Evolutionary conservation across 2,888 invertebrate species (phyloP).

Genomic region (Eubasilissa splendida): DNA sequence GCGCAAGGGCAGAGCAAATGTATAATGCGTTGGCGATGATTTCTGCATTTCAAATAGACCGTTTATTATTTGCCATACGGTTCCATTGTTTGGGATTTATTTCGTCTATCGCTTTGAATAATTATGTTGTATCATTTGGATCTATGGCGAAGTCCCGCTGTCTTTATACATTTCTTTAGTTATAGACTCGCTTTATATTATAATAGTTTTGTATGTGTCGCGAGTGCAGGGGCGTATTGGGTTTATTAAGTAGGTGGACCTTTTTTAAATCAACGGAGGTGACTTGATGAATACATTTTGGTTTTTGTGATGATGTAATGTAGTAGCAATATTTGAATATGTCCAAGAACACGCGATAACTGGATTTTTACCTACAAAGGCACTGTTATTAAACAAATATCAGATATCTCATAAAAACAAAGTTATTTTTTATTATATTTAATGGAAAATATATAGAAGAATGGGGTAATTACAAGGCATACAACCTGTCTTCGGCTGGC

Average conservation of each 20-base stretch:
- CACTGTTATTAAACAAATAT: no score
- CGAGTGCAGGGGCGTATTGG: slow-evolving; percentile 1
- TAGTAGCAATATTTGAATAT: no score
- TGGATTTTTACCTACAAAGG: no score
- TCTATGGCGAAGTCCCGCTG: slow-evolving; percentile 41
- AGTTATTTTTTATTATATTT: no score
- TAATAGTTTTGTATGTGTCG: slow-evolving; percentile 2
- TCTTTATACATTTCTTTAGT: slow-evolving; percentile 24
- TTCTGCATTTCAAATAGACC: slow-evolving; percentile 18
- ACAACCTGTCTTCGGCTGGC: no score
- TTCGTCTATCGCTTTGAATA: slow-evolving; percentile 40
- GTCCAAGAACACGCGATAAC: no score
- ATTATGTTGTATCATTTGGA: slow-evolving; percentile 50
- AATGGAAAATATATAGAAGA: no score
- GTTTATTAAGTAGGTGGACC: neutral
- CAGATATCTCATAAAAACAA: no score
- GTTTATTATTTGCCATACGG: slow-evolving; percentile 39
- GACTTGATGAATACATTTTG: no score
- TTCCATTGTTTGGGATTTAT: slow-evolving; percentile 45
- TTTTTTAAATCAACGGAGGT: no score
- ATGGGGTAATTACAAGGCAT: no score
- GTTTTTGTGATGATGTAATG: no score
- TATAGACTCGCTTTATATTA: neutral
- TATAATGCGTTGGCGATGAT: slow-evolving; percentile 35
- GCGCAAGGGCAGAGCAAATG: neutral